These are phyloP conservation scores for Crenuchus spilurus DNA, from an alignment of 2,797 vertebrate genomes.

Conservation along the genomic window DNA sequence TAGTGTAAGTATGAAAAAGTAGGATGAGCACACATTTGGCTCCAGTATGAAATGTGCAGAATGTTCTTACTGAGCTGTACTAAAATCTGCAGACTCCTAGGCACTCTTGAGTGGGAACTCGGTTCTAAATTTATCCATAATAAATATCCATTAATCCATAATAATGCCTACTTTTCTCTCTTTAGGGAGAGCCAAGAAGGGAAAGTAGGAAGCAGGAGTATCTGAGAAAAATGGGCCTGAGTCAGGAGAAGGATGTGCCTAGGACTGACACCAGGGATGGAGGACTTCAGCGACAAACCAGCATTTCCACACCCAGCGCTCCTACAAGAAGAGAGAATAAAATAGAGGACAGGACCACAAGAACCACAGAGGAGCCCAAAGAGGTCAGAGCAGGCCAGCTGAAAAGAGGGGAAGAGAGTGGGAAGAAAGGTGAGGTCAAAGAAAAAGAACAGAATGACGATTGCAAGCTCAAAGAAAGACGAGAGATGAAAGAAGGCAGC, in stretches of 20 bases:
- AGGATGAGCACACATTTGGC: neutral
- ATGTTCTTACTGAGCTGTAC: neutral
- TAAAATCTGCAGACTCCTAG: no score
- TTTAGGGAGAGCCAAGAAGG: slow-evolving; percentile 73
- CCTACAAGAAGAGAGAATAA: slow-evolving; percentile 56
- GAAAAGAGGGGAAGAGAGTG: slow-evolving; percentile 61
- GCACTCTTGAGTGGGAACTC: neutral
- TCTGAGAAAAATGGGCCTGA: slow-evolving; percentile 77
- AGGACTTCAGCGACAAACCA: slow-evolving; percentile 59
- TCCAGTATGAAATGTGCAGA: neutral
- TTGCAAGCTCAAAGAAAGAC: slow-evolving; percentile 64
- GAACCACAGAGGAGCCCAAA: slow-evolving; percentile 41
- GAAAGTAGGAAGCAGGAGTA: slow-evolving; percentile 80
- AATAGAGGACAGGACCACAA: slow-evolving; percentile 59
- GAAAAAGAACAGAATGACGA: slow-evolving; percentile 79
- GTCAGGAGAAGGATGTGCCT: slow-evolving; percentile 71
- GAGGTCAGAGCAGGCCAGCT: slow-evolving; percentile 41
- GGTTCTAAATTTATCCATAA: no score
- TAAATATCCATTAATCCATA: neutral
- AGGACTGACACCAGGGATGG: slow-evolving; percentile 60
- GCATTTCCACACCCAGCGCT: slow-evolving; percentile 42
- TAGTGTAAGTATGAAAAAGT: no score
- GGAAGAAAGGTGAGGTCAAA: slow-evolving; percentile 62
- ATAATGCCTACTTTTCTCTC: slow-evolving; percentile 2
- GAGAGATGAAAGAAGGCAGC: slow-evolving; percentile 78